These are phyloP conservation scores for Tetramorium bicarinatum DNA, from an alignment of 2,888 invertebrate species.

Conservation along the genomic window DNA sequence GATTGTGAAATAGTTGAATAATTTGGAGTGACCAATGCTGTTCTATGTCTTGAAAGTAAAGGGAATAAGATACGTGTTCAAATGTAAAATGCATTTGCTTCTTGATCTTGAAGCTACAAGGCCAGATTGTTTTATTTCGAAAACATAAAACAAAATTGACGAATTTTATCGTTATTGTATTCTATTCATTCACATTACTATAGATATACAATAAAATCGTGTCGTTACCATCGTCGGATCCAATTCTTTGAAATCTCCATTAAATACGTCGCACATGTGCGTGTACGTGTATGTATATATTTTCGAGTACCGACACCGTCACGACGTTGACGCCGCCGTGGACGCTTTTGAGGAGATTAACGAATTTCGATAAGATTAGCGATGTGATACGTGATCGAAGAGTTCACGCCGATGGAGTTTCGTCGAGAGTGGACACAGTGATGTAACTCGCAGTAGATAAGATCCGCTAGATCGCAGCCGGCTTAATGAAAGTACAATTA, in stretches of 20 bases:
- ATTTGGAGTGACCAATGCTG: not conserved
- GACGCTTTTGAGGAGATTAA: slow-evolving; percentile 68
- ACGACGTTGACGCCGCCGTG: slow-evolving; percentile 19
- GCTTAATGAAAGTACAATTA: slow-evolving; percentile 14
- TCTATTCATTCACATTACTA: not conserved
- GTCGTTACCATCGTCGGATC: not conserved
- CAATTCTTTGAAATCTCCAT: not conserved
- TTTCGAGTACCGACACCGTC: not conserved
- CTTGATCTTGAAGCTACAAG: slow-evolving; percentile 5
- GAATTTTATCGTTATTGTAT: not conserved
- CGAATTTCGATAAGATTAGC: slow-evolving; percentile 75
- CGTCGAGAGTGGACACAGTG: slow-evolving; percentile 60
- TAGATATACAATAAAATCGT: not conserved
- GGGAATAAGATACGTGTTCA: not conserved
- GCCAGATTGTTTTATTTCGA: not conserved
- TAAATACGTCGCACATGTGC: not conserved
- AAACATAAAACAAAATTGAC: not conserved
- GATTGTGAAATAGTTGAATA: not conserved
- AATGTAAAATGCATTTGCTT: not conserved
- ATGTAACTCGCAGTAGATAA: slow-evolving; percentile 58
- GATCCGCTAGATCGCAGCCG: slow-evolving; percentile 6
- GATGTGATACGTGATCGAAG: slow-evolving; percentile 73
- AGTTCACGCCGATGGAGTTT: slow-evolving; percentile 69
- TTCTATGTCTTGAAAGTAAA: not conserved
- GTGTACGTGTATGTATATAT: not conserved